These are phyloP conservation scores for Megalops atlanticus DNA, from an alignment of 2,113 vertebrate species.

Conservation along the genomic window DNA sequence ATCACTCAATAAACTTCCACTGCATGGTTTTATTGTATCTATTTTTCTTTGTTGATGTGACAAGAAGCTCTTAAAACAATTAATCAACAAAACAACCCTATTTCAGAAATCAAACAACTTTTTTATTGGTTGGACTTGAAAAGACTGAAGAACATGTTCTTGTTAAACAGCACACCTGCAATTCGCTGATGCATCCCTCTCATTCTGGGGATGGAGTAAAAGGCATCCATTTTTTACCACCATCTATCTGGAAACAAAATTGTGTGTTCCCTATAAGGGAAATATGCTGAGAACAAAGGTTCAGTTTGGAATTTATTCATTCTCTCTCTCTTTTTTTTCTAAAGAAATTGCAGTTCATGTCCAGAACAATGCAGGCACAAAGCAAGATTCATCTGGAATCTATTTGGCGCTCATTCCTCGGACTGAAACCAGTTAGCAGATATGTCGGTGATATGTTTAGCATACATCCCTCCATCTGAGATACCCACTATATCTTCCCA, in stretches of 20 bases:
- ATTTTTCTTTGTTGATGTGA: conserved; percentile 37
- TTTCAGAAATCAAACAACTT: not conserved
- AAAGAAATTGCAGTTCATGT: not conserved
- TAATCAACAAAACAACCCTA: not conserved
- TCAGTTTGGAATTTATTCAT: not conserved
- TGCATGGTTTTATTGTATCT: not conserved
- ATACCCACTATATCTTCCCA: conserved; percentile 21
- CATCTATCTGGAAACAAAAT: not conserved
- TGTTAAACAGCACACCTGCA: not conserved
- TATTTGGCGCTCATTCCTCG: not conserved
- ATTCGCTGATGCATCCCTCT: not conserved
- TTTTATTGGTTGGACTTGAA: not conserved
- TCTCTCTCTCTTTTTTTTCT: not conserved
- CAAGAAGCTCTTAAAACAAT: conserved; percentile 29
- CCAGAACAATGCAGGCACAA: not conserved
- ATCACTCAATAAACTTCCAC: conserved; percentile 30
- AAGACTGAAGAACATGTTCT: not conserved
- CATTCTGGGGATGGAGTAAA: not conserved
- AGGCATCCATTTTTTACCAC: not conserved
- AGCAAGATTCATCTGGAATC: not conserved
- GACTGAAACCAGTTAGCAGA: too few relatives aligned
- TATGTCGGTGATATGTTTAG: not conserved
- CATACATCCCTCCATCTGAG: not conserved
- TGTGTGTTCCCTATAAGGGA: not conserved
- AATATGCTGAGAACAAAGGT: not conserved